Evolutionary conservation across 2,888 invertebrate species (phyloP).

Genomic region (Drosophila borealis): DNA sequence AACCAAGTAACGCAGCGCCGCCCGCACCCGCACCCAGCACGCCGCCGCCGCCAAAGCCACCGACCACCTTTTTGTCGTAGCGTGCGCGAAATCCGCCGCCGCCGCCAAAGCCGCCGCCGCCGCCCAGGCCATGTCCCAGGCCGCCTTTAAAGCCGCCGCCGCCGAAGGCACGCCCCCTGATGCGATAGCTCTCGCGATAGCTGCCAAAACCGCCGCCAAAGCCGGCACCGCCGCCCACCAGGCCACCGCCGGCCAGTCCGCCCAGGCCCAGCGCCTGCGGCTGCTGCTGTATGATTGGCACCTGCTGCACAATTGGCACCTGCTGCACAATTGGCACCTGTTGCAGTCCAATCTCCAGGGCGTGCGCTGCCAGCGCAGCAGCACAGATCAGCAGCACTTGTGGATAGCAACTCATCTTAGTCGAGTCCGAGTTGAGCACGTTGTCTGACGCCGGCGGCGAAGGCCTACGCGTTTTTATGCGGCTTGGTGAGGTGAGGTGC

Average conservation of each 20-base stretch:
- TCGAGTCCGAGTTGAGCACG: constrained; percentile 23
- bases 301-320: constrained; percentile 60
- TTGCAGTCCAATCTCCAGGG: constrained; percentile 43
- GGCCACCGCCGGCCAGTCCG: constrained; percentile 34
- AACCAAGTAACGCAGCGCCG: constrained; percentile 30
- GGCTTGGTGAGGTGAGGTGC: constrained; percentile 16
- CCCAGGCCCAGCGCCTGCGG: constrained; percentile 47
- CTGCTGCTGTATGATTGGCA: constrained; percentile 56
- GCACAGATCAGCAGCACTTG: constrained; percentile 38
- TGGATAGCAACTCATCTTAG: constrained; percentile 42
- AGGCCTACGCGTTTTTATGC: constrained; percentile 45
- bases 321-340: constrained; percentile 66
- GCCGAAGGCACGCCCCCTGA: constrained; percentile 75
- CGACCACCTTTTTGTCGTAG: constrained; percentile 62
- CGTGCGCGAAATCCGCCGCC: constrained; percentile 68
- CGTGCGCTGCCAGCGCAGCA: constrained; percentile 16
- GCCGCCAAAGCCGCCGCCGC: constrained; percentile 53
- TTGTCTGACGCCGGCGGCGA: constrained; percentile 39
- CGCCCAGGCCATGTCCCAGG: constrained; percentile 45
- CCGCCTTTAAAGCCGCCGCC: constrained; percentile 60
- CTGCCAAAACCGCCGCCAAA: constrained; percentile 75
- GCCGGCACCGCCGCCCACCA: constrained; percentile 54
- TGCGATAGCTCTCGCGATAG: constrained; percentile 68
- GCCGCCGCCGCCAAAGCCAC: constrained; percentile 65
- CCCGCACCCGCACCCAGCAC: constrained; percentile 54